Evolutionary conservation across 2,113 vertebrate genomes (phyloP), one percentile per base, ranked within the genome.

Genomic region (Tinamus guttatus): DNA sequence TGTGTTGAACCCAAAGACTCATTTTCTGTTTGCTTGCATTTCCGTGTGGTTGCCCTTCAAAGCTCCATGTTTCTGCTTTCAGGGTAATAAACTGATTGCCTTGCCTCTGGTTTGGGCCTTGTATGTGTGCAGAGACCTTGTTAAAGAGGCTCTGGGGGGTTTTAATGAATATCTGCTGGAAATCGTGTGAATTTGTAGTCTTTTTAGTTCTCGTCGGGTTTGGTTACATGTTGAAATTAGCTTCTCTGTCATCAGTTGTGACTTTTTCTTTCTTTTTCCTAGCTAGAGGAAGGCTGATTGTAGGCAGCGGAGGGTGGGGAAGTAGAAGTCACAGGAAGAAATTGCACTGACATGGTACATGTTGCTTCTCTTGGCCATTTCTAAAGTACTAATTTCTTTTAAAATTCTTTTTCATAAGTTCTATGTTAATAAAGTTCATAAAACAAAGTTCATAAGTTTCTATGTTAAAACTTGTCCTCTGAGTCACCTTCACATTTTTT

Each of bases 141-240:
- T 79, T 91, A 89, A 49, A 87, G 81, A 58, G 85, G 30, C 80
- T 91, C 91, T 0, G 1, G 64, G 75, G 93, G 67, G 16, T 95
- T 92, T 92, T 95, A 94, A 89, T 94, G 80, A 96, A 81, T 83
- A 78, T 93, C 75, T 89, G 71, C 54, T 85, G 78, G 83, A 56
- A 89, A 93, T 85, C 24, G 27, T 4, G 22, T 17, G 16, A 64
- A 79, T 75, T 81, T 87, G 68, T 78, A 28, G 71, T 32, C 47
- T 32, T 54, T 81, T 80, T 85, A 38, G 54, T 60, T 78, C 34
- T 67, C 32, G 28, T 75, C 52, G 73, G 36, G 54, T 84, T 87
- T 93, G 60, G 94, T 94, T 87, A 77, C 20, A 38, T 78, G 41
- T 74, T 75, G 82, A 89, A 95, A 92, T 91, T 59, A 71, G 68